phyloP scores from a whole-genome alignment of 2,888 invertebrate species.

The Lithosia quadra region DNA sequence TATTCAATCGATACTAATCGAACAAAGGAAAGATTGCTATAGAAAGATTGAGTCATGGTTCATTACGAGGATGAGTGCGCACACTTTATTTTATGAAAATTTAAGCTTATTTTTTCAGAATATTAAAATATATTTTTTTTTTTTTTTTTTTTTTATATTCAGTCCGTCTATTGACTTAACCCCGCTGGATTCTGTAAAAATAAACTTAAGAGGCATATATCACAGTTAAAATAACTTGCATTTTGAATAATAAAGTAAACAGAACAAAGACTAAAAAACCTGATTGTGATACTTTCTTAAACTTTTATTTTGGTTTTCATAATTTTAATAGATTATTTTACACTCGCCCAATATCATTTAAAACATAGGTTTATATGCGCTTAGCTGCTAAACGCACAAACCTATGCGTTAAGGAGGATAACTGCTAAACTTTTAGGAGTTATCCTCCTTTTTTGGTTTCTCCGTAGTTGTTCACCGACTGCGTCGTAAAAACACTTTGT shows the following conservation, averaged over 20 bases:
- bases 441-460: background rate
- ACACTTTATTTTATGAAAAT: conserved; percentile 19
- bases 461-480: no score
- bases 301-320: background rate
- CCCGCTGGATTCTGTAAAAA: no score
- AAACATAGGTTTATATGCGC: no score
- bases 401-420: no score
- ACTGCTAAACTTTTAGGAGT: no score
- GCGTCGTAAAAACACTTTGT: no score
- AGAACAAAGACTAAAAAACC: background rate
- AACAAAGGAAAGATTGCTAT: conserved; percentile 39
- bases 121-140: no score
- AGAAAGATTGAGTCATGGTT: conserved; percentile 30
- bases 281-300: no score
- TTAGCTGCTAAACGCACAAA: no score
- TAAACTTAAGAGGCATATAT: conserved; percentile 23
- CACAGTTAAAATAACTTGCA: conserved; percentile 24
- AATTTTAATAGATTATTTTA: background rate
- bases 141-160: no score
- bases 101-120: conserved; percentile 9
- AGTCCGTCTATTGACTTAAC: no score
- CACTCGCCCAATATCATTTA: background rate
- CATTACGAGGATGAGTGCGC: conserved; percentile 24
- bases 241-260: background rate
- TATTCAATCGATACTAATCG: conserved; percentile 33